phyloP scores from a whole-genome alignment of 2,888 invertebrate species.

The Elysia crispata region DNA sequence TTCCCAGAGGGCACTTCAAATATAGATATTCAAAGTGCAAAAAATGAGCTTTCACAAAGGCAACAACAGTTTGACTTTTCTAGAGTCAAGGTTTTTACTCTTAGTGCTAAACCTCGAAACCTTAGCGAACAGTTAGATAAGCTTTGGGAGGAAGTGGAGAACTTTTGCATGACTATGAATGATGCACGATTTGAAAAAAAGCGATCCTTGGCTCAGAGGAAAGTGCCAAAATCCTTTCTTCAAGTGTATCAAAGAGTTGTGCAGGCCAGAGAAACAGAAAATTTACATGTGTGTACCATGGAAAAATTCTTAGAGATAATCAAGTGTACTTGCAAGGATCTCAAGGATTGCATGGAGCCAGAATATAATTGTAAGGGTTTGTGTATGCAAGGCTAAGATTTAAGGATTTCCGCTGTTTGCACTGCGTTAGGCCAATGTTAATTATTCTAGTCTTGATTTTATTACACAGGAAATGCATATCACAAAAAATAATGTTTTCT shows the following conservation, averaged over 20 bases:
- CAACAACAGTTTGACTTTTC: too few species aligned
- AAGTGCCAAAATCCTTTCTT: conserved; percentile 30
- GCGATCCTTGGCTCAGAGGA: conserved; percentile 5
- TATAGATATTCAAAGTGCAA: too few species aligned
- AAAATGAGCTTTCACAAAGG: too few species aligned
- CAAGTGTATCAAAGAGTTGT: neutral
- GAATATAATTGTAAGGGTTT: conserved; percentile 36
- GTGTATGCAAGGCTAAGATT: too few species aligned
- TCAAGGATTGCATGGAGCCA: conserved; percentile 33
- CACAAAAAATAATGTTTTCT: too few species aligned
- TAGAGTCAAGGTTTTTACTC: neutral
- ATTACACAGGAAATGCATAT: too few species aligned
- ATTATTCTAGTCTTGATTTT: too few species aligned
- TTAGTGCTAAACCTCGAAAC: too few species aligned
- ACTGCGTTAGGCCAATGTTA: too few species aligned
- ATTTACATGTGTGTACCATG: conserved; percentile 18
- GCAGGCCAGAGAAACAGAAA: neutral
- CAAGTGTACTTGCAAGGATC: neutral
- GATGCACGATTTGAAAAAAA: conserved; percentile 39
- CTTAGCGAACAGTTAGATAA: neutral
- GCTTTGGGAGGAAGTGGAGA: conserved; percentile 29
- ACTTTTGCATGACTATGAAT: conserved; percentile 14
- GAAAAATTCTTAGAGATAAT: conserved; percentile 26
- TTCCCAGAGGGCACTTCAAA: conserved; percentile 13
- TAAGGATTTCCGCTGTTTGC: too few species aligned